phyloP scores from a whole-genome alignment of 2,888 invertebrate genomes.

The Nymphalis polychloros region DNA sequence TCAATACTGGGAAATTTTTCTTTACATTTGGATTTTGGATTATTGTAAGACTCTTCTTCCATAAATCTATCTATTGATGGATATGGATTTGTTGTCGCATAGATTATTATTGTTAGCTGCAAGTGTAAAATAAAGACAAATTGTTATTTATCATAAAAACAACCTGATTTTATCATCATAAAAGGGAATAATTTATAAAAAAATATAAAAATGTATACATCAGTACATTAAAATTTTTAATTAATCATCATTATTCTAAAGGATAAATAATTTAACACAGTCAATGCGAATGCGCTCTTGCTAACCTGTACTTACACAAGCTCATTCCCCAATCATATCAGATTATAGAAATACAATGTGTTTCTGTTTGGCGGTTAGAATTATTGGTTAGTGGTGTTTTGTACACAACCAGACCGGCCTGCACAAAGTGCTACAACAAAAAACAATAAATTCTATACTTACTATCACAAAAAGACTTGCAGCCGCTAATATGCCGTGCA shows the following conservation, averaged over 20 bases:
- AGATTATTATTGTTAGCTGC: constrained; percentile 83
- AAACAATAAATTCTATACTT: constrained; percentile 41
- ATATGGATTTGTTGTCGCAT: constrained; percentile 84
- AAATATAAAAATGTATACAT: not conserved
- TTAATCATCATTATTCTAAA: too few species aligned
- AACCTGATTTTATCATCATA: too few species aligned
- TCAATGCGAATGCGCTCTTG: too few species aligned
- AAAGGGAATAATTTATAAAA: not conserved
- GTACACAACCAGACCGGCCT: too few species aligned
- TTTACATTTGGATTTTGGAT: constrained; percentile 77
- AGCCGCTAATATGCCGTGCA: constrained; percentile 47
- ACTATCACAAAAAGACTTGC: constrained; percentile 50
- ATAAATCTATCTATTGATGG: constrained; percentile 85
- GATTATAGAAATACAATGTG: too few species aligned
- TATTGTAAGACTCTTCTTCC: constrained; percentile 88
- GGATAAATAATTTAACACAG: too few species aligned
- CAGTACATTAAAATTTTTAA: too few species aligned
- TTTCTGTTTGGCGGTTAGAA: too few species aligned
- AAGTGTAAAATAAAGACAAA: constrained; percentile 44
- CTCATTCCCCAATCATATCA: too few species aligned
- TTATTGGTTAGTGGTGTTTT: not conserved
- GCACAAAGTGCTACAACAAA: too few species aligned
- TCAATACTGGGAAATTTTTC: constrained; percentile 87
- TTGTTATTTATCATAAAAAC: not conserved
- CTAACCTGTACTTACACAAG: too few species aligned